These are phyloP conservation scores for Menidia beryllina DNA, from an alignment of 2,113 vertebrate species.

Conservation along the genomic window DNA sequence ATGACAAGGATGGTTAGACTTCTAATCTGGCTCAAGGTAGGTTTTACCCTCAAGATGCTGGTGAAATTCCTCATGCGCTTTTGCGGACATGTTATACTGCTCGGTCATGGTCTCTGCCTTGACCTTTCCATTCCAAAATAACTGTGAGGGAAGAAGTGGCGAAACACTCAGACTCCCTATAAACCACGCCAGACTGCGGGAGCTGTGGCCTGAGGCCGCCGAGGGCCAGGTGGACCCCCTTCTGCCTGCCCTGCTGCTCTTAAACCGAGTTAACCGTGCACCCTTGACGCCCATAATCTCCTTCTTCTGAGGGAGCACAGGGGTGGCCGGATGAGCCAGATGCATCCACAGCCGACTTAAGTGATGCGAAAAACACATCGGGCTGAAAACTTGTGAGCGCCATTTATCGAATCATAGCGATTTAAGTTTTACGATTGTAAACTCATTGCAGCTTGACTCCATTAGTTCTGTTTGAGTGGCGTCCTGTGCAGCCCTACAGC, in stretches of 20 bases:
- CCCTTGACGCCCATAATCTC: slow-evolving; percentile 46
- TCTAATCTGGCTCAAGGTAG: no score
- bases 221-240: slow-evolving; percentile 64
- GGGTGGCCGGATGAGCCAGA: slow-evolving; percentile 58
- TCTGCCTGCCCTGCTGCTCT: slow-evolving; percentile 37
- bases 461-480: slow-evolving; percentile 74
- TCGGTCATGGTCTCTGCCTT: slow-evolving; percentile 54
- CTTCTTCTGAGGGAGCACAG: slow-evolving; percentile 50
- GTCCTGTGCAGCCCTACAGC: slow-evolving; percentile 60
- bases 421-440: slow-evolving; percentile 69
- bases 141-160: slow-evolving; percentile 25
- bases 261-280: slow-evolving; percentile 59
- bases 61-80: background rate
- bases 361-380: slow-evolving; percentile 51
- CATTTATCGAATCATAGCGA: slow-evolving; percentile 65
- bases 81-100: slow-evolving; percentile 19
- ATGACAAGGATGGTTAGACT: background rate
- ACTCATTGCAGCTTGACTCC: slow-evolving; percentile 65
- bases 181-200: slow-evolving; percentile 40
- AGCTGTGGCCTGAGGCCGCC: slow-evolving; percentile 53
- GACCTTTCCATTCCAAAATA: slow-evolving; percentile 57
- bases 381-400: slow-evolving; percentile 28
- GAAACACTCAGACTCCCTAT: slow-evolving; percentile 45
- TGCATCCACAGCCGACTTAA: slow-evolving; percentile 44
- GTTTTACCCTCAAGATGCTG: no score